Evolutionary conservation across 1,140 invertebrate species (phyloP).

Genomic region (Drosophila sproati): DNA sequence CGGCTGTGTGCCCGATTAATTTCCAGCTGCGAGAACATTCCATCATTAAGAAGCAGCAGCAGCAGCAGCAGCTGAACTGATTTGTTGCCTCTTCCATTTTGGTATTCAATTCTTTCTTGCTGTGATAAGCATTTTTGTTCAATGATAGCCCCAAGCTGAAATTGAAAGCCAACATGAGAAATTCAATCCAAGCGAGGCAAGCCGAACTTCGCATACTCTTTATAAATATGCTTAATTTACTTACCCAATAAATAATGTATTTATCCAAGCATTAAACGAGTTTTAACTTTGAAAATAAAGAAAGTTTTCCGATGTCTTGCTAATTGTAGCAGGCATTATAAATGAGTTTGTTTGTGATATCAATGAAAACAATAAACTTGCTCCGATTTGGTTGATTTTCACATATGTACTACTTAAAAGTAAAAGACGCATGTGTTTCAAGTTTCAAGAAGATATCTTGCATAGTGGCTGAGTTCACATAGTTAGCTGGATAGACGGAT

Average conservation of each 20-base stretch:
- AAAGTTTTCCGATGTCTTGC: too few relatives aligned
- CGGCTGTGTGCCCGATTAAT: slow-evolving; percentile 61
- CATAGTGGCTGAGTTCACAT: neutral
- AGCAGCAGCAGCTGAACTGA: slow-evolving; percentile 55
- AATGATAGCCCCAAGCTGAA: slow-evolving; percentile 25
- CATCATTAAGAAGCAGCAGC: slow-evolving; percentile 4
- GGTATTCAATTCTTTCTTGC: slow-evolving; percentile 47
- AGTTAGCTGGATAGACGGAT: neutral
- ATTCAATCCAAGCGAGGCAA: neutral
- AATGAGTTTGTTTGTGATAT: too few relatives aligned
- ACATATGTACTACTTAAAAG: neutral
- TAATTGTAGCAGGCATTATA: too few relatives aligned
- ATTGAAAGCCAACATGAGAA: slow-evolving; percentile 27
- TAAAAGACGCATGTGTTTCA: neutral
- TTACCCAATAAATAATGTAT: too few relatives aligned
- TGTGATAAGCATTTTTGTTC: slow-evolving; percentile 57
- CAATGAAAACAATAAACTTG: neutral
- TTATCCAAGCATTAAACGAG: too few relatives aligned
- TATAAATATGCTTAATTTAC: neutral
- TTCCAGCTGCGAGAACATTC: slow-evolving; percentile 82
- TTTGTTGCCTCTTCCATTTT: slow-evolving; percentile 22
- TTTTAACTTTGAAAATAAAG: too few relatives aligned
- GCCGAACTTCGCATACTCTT: neutral
- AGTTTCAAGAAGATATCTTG: neutral
- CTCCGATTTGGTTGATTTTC: neutral